Evolutionary conservation across 2,797 vertebrate species (phyloP).

Genomic region (Melanotaenia parkinsoni): DNA sequence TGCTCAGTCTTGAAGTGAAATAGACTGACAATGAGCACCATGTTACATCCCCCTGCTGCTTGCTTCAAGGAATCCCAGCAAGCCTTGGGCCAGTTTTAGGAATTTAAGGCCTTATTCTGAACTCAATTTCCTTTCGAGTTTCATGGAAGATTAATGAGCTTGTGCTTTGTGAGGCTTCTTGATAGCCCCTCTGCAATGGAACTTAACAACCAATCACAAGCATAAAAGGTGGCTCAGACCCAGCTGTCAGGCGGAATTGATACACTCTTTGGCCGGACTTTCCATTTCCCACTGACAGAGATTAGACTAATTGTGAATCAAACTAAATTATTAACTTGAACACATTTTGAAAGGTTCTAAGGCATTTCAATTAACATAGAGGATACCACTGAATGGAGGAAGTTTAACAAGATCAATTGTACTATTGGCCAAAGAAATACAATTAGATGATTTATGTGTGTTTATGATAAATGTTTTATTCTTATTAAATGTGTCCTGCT

Average conservation of each 20-base stretch:
- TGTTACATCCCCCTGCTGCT: slow-evolving; percentile 21
- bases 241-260: slow-evolving; percentile 66
- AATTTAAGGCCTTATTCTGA: slow-evolving; percentile 64
- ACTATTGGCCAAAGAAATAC: slow-evolving; percentile 72
- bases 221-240: slow-evolving; percentile 70
- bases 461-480: slow-evolving; percentile 81
- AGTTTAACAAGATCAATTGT: slow-evolving; percentile 77
- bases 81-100: slow-evolving; percentile 48
- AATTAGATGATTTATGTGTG: slow-evolving; percentile 73
- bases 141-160: slow-evolving; percentile 79
- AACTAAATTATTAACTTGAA: slow-evolving; percentile 79
- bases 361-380: slow-evolving; percentile 79
- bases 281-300: slow-evolving; percentile 71
- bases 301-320: slow-evolving; percentile 80
- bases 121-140: slow-evolving; percentile 69
- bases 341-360: slow-evolving; percentile 73
- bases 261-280: slow-evolving; percentile 68
- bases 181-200: slow-evolving; percentile 67
- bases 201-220: slow-evolving; percentile 72
- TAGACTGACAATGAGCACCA: slow-evolving; percentile 17
- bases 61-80: slow-evolving; percentile 15
- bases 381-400: slow-evolving; percentile 63
- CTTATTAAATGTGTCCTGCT: slow-evolving; percentile 71
- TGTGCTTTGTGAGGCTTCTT: slow-evolving; percentile 63
- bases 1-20: slow-evolving; percentile 18